A percentile compares a stretch with the other conserved stretches of the same genome.
Evolutionary conservation across 2,888 invertebrate genomes (phyloP).

Genomic region (Ophraella communa): DNA sequence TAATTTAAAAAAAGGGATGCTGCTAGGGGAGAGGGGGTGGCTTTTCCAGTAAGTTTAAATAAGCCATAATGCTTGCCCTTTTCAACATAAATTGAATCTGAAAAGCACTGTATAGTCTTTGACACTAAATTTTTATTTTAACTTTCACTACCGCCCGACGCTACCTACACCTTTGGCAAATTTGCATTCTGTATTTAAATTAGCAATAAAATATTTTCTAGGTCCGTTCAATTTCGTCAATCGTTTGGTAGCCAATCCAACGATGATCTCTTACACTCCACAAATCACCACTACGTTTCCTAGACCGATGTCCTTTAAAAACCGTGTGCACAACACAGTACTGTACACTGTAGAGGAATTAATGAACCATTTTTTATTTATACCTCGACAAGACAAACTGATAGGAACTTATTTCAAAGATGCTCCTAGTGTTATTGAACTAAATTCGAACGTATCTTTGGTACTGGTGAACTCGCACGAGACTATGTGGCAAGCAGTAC

Average conservation of each 20-base stretch:
- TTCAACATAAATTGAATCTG: too few species aligned
- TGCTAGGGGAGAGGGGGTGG: too few species aligned
- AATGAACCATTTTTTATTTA: constrained; percentile 32
- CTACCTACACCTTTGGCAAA: too few species aligned
- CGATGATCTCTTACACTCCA: constrained; percentile 62
- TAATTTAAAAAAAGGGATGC: too few species aligned
- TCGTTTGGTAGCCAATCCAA: constrained; percentile 50
- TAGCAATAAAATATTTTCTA: too few species aligned
- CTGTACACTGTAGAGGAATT: constrained; percentile 34
- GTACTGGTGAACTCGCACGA: constrained; percentile 58
- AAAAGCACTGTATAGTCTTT: too few species aligned
- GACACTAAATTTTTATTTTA: too few species aligned
- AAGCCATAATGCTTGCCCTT: too few species aligned
- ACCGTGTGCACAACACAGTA: constrained; percentile 64
- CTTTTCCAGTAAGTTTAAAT: too few species aligned
- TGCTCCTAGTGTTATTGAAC: constrained; percentile 36
- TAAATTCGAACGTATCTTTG: constrained; percentile 45
- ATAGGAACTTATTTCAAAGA: constrained; percentile 42
- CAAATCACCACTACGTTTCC: constrained; percentile 58
- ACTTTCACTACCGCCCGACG: too few species aligned
- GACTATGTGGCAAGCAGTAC: constrained; percentile 60
- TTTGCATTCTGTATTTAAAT: too few species aligned
- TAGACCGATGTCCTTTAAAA: constrained; percentile 62
- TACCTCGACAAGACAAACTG: constrained; percentile 42
- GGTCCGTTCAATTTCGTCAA: constrained; percentile 57